Conservation (phyloP, 2,888 invertebrate genomes). For the Drosophila imparisetae region DNA sequence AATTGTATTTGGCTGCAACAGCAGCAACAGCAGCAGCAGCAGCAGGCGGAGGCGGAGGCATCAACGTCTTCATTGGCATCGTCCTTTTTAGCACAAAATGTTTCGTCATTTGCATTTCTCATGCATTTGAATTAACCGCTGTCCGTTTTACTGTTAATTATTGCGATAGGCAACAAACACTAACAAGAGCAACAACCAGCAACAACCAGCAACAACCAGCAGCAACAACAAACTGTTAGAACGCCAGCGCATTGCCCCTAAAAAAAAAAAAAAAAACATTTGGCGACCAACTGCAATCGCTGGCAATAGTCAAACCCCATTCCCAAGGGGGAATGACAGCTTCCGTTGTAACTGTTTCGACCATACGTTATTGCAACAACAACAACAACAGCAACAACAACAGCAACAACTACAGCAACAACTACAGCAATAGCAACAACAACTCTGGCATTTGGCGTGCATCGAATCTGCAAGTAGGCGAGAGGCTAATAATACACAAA, state of each 20-base stretch:
- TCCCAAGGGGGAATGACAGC: slow-evolving; percentile 79
- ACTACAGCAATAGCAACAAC: slow-evolving; percentile 39
- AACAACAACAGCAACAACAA: slow-evolving; percentile 52
- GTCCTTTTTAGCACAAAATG: slow-evolving; percentile 71
- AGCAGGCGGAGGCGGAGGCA: slow-evolving; percentile 30
- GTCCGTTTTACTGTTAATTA: slow-evolving; percentile 77
- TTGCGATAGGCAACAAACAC: slow-evolving; percentile 70
- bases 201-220: slow-evolving; percentile 22
- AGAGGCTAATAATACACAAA: slow-evolving; percentile 80
- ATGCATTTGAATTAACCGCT: slow-evolving; percentile 79
- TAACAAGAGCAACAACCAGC: slow-evolving; percentile 44
- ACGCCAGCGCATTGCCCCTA: slow-evolving; percentile 47
- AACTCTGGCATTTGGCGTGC: slow-evolving; percentile 76
- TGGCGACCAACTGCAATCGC: slow-evolving; percentile 40
- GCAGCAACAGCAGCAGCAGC: slow-evolving; percentile 1
- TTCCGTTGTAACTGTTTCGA: slow-evolving; percentile 79
- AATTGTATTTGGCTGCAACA: slow-evolving; percentile 40
- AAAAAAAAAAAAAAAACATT: slow-evolving; percentile 23
- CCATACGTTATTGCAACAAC: slow-evolving; percentile 76
- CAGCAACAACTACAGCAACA: slow-evolving; percentile 54
- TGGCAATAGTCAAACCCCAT: slow-evolving; percentile 57
- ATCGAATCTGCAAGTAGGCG: slow-evolving; percentile 82
- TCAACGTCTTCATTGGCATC: slow-evolving; percentile 64
- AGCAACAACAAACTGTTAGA: slow-evolving; percentile 28
- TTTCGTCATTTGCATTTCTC: slow-evolving; percentile 77